Base-by-base conservation (phyloP, 2,113 vertebrate genomes). In the Gymnarchus niloticus region DNA sequence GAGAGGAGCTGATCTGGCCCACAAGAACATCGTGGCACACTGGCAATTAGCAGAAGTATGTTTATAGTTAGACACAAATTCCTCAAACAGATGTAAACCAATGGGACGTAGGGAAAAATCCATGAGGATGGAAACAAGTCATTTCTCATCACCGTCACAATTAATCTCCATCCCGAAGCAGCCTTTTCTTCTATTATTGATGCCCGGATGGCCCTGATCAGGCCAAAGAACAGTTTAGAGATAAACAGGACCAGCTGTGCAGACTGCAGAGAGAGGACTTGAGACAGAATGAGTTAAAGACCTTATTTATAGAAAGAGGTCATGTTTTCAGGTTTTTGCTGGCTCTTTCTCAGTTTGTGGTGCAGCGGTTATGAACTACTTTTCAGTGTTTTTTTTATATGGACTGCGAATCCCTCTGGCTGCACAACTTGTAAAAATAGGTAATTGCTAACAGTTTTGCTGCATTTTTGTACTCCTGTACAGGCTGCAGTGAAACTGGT, bases 241-340 rank as follows among this genome's bases (percentile, higher is more conserved):
- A 61, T 61, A 61, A n/a, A 61, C n/a, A 28, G 23, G 57, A 3
- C n/a, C 57, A 61, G 57, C 57, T 61, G n/a, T 61, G 57, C 21
- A 59, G 57, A 28, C 23, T 6, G 23, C 19, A 21, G 56, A 6
- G 56, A 9, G 23, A 56, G 54, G 14, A 5, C 37, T 33, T 69
- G 28, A 33, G 61, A 69, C 61, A 65, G 61, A 69, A 69, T 37
- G 28, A 69, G 28, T 25, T 69, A 73, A 73, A 17, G 65, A 41
- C 33, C 65, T 73, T 73, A 33, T 73, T 73, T 73, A 73, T 73
- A 73, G 28, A 73, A 73, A 73, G 65, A 33, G 65, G 65, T 73
- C 65, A 41, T 41, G 33, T 19, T 73, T 73, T 28, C 65, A 73
- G 33, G 65, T 41, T 73, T 73, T 6, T 37, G 4, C 17, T 41